Conservation (phyloP, 2,113 vertebrate species). For the Mormyrus iriodes region DNA sequence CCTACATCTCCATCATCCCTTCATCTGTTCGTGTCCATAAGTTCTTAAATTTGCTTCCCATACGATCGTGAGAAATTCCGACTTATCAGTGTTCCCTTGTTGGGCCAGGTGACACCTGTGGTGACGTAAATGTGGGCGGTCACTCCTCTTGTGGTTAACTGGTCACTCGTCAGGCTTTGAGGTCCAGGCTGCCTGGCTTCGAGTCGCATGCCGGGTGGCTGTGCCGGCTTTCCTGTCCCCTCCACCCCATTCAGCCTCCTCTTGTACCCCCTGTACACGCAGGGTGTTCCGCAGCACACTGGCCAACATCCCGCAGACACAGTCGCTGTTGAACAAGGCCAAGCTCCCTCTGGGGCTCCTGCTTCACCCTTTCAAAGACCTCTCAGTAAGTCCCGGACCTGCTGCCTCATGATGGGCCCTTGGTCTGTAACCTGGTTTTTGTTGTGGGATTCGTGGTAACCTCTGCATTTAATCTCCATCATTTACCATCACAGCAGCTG, state of each 20-base stretch:
- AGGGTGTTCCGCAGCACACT: constrained; percentile 91
- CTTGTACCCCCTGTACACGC: constrained; percentile 15
- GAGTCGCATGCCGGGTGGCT: no score
- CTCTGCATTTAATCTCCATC: not conserved
- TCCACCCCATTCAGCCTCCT: not conserved
- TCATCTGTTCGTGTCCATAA: not conserved
- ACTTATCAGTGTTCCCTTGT: not conserved
- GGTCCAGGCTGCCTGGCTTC: no score
- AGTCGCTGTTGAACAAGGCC: constrained; percentile 92
- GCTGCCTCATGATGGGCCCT: not conserved
- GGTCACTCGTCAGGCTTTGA: not conserved
- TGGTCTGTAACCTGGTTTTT: not conserved
- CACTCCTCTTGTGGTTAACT: not conserved
- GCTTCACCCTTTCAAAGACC: constrained; percentile 95
- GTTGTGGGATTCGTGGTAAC: no score
- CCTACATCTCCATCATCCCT: not conserved
- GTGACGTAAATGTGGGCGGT: not conserved
- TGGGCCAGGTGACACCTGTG: not conserved
- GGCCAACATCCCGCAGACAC: constrained; percentile 93
- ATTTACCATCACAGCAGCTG: constrained; percentile 68
- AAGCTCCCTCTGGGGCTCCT: constrained; percentile 92
- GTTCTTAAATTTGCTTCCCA: not conserved
- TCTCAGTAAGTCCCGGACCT: constrained; percentile 72
- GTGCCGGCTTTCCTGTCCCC: not conserved
- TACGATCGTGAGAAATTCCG: not conserved